A percentile compares a stretch with the other conserved stretches of the same genome.
Evolutionary conservation across 2,888 invertebrate species (phyloP).

Genomic region (Rosalia funebris): DNA sequence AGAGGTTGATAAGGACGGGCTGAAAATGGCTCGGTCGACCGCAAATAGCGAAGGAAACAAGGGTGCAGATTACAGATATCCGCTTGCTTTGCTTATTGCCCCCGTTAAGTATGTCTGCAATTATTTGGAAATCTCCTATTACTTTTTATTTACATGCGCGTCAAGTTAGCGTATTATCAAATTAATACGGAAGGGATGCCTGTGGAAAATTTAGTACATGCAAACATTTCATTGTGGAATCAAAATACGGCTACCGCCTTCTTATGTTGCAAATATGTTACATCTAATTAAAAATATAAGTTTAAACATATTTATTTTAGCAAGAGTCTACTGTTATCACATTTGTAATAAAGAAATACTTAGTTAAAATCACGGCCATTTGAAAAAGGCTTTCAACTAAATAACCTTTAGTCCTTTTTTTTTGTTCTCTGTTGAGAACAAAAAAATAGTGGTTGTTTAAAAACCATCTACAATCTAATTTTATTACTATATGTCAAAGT

Average conservation of each 20-base stretch:
- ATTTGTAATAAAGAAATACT: too few relatives aligned
- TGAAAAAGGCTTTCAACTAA: too few relatives aligned
- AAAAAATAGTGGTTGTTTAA: too few relatives aligned
- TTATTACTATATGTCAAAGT: too few relatives aligned
- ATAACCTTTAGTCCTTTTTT: too few relatives aligned
- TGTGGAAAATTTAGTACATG: not conserved
- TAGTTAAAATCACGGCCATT: too few relatives aligned
- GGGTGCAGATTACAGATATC: slow-evolving; percentile 63
- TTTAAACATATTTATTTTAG: too few relatives aligned
- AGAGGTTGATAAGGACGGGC: slow-evolving; percentile 53
- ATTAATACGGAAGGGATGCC: slow-evolving; percentile 11
- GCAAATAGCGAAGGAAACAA: slow-evolving; percentile 63
- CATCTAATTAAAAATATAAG: too few relatives aligned
- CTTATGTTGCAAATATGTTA: too few relatives aligned
- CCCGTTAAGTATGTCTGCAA: slow-evolving; percentile 60
- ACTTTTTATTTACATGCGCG: slow-evolving; percentile 39
- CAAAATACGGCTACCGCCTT: not conserved
- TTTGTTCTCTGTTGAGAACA: too few relatives aligned
- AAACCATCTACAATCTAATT: too few relatives aligned
- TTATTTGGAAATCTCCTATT: slow-evolving; percentile 55
- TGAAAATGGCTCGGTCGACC: slow-evolving; percentile 61
- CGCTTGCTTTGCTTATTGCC: slow-evolving; percentile 57
- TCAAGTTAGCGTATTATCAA: slow-evolving; percentile 24
- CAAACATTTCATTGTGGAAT: not conserved
- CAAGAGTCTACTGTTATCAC: too few relatives aligned